phyloP scores from a whole-genome alignment of 2,113 vertebrate genomes.

The Aspiorhynchus laticeps region DNA sequence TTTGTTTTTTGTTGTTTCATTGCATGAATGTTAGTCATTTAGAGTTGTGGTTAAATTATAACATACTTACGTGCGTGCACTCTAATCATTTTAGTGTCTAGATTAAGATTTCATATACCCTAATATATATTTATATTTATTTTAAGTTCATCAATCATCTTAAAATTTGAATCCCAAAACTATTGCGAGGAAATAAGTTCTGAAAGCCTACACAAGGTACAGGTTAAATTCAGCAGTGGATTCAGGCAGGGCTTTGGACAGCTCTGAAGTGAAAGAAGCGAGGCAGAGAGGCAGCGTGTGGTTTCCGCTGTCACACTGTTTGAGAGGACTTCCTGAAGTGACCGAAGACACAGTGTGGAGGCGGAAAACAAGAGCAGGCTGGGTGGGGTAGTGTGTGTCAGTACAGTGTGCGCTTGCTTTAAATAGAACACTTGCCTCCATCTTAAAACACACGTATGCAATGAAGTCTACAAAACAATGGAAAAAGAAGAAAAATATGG shows the following conservation, averaged over 20 bases:
- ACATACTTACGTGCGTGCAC: background rate
- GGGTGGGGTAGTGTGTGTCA: slow-evolving; percentile 1
- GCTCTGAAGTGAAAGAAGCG: slow-evolving; percentile 31
- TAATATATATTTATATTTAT: background rate
- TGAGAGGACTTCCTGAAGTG: slow-evolving; percentile 78
- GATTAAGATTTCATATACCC: background rate
- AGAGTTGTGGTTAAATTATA: background rate
- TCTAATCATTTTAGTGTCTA: background rate
- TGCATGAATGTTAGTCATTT: background rate
- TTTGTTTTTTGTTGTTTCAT: background rate
- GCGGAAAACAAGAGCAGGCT: slow-evolving; percentile 28
- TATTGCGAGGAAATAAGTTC: background rate
- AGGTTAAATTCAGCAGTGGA: background rate
- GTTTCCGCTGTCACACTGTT: slow-evolving; percentile 74
- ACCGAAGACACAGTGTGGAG: slow-evolving; percentile 64
- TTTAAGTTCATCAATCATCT: background rate
- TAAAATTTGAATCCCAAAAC: background rate
- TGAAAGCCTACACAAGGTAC: background rate
- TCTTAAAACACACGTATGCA: background rate
- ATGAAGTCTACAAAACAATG: background rate
- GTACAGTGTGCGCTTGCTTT: background rate
- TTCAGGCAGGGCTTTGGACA: background rate
- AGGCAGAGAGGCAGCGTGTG: slow-evolving; percentile 60
- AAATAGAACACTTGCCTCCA: background rate
- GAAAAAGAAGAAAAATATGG: background rate